A percentile compares a stretch with the other conserved stretches of the same genome.
Evolutionary conservation across 2,797 vertebrate genomes (phyloP).

Genomic region (Syndactyla subalaris): DNA sequence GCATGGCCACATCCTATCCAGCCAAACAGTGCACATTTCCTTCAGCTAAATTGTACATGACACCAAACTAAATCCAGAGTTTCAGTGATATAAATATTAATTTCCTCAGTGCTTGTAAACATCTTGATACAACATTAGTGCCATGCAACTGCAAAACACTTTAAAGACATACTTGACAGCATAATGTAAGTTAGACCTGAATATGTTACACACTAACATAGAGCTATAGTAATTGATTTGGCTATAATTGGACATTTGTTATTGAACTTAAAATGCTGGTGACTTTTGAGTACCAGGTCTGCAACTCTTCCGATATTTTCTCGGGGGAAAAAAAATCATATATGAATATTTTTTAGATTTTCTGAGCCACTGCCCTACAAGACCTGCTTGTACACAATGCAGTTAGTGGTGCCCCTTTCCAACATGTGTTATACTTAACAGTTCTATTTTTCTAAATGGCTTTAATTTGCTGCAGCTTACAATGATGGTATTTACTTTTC

Average conservation of each 20-base stretch:
- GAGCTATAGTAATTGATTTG: not conserved
- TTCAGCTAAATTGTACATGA: constrained; percentile 15
- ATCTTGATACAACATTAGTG: constrained; percentile 16
- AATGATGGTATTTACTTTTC: not conserved
- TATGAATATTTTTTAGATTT: not conserved
- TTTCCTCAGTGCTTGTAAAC: constrained; percentile 56
- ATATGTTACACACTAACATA: not conserved
- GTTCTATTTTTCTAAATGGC: not conserved
- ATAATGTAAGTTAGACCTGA: not conserved
- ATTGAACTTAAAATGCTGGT: not conserved
- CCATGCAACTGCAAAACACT: constrained; percentile 8
- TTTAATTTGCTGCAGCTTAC: not conserved
- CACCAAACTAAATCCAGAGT: constrained; percentile 12
- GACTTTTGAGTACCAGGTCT: not conserved
- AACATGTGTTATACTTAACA: not conserved
- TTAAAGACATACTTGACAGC: not conserved
- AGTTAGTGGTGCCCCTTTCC: not conserved
- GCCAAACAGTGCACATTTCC: not conserved
- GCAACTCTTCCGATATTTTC: not conserved
- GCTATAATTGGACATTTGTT: not conserved
- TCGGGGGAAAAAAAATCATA: not conserved
- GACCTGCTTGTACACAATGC: not conserved
- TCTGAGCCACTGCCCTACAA: not conserved
- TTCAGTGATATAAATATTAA: not conserved
- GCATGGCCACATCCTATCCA: not conserved